Conservation (phyloP, 2,797 vertebrate genomes). For the Diplodus sargus region DNA sequence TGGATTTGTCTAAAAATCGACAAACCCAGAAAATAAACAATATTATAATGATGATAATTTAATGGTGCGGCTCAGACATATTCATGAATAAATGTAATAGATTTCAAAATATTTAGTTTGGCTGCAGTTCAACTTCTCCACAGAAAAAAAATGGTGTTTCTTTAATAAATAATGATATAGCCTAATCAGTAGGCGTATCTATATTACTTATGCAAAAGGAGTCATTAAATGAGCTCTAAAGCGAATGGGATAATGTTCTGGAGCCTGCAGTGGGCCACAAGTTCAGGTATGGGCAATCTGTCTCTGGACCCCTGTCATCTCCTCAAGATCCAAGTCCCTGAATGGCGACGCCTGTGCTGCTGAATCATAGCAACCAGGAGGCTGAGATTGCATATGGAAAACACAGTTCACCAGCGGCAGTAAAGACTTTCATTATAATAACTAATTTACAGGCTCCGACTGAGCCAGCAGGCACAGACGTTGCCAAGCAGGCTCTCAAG, state of each 20-base stretch:
- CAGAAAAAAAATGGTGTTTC: neutral
- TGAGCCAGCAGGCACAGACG: constrained; percentile 66
- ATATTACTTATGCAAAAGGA: constrained; percentile 35
- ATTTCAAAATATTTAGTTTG: constrained; percentile 26
- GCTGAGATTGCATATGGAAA: constrained; percentile 69
- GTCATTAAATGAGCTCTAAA: constrained; percentile 27
- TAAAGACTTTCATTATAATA: constrained; percentile 81
- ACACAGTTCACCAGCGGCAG: constrained; percentile 69
- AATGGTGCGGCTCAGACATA: constrained; percentile 1
- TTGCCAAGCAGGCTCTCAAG: constrained; percentile 72
- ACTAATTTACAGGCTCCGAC: constrained; percentile 76
- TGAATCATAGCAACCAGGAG: constrained; percentile 58
- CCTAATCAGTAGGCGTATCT: constrained; percentile 22
- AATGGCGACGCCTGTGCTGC: constrained; percentile 46
- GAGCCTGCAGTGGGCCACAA: constrained; percentile 5
- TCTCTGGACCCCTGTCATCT: constrained; percentile 35
- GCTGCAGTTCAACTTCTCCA: constrained; percentile 7
- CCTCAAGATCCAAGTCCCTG: constrained; percentile 16
- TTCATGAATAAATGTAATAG: neutral
- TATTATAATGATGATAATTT: neutral
- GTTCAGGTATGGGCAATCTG: constrained; percentile 43
- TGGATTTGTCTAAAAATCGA: neutral
- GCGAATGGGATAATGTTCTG: constrained; percentile 18
- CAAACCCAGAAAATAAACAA: neutral
- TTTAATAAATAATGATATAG: constrained; percentile 29